Evolutionary conservation across 2,797 vertebrate species (phyloP), one percentile per base, ranked within the genome.

Genomic region (Gymnoscopelus microlampas): DNA sequence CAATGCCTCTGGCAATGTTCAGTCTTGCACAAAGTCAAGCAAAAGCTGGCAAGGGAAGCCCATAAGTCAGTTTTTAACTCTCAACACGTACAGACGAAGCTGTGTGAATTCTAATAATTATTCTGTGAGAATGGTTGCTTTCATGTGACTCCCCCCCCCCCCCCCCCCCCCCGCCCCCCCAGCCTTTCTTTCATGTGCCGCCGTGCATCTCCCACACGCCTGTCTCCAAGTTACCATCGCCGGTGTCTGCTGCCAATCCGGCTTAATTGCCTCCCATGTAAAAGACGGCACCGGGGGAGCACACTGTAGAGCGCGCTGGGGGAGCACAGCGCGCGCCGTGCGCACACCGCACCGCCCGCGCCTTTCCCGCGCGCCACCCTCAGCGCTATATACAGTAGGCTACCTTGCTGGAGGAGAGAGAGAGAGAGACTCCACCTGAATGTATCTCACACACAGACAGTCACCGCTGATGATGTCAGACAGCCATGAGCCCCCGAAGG

Each of bases 181-280:
- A 80, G 88, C 88, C 82, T 82, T 83, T 8, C 55, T 82, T 77
- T 88, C 79, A 78, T 74, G 81, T 85, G 86, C 84, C 80, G 71
- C 85, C 68, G 71, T 77, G 80, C 68, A 44, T 87, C 83, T 89
- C 89, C 87, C 86, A 90, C 84, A 84, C 68, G 86, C 79, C 89
- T 87, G 91, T 93, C 92, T 91, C 93, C 80, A 93, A 93, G 92
- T 91, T 93, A 93, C 90, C 87, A 70, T 66, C 65, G 61, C 79
- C 71, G 70, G 79, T 63, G 23, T 75, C 71, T 66, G 71, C 84
- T 91, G 91, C 82, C 91, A 90, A 80, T 90, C 87, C 71, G 1
- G 57, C 73, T 85, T 92, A 91, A 90, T 89, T 91, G 87, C 83
- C 87, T 87, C 76, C 86, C 77, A 79, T 84, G 86, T 75, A 74